Conservation (phyloP, 2,888 invertebrate genomes). For the Itoplectis maculator region DNA sequence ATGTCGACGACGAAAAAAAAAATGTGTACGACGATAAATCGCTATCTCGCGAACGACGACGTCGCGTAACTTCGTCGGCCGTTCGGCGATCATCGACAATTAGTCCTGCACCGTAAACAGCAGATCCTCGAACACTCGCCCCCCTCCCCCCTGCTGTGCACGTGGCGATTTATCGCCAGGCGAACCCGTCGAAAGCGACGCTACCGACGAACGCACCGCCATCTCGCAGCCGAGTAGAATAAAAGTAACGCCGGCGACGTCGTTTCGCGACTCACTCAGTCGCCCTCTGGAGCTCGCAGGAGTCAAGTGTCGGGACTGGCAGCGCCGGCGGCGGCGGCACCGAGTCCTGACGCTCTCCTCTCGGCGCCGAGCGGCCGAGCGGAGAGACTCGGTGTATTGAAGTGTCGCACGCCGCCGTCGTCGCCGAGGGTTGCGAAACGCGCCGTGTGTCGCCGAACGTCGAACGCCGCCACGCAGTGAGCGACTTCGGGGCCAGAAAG, state of each 20-base stretch:
- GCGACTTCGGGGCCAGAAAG: neutral
- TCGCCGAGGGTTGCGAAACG: neutral
- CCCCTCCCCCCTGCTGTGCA: too few species aligned
- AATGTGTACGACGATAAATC: too few species aligned
- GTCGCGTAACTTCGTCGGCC: too few species aligned
- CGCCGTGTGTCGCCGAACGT: slow-evolving; percentile 3
- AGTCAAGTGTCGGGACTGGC: slow-evolving; percentile 64
- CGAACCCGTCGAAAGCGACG: neutral
- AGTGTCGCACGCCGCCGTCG: neutral
- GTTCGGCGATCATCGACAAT: too few species aligned
- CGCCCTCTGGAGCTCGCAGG: slow-evolving; percentile 46
- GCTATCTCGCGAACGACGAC: too few species aligned
- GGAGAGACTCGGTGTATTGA: neutral
- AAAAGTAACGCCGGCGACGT: neutral
- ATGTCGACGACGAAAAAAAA: neutral
- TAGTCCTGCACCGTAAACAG: too few species aligned
- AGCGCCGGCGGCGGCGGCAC: neutral
- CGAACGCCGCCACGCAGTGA: neutral
- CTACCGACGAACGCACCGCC: neutral
- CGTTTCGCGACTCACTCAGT: neutral
- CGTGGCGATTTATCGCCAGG: too few species aligned
- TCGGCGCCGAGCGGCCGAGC: neutral
- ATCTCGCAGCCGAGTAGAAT: neutral
- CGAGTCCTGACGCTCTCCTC: slow-evolving; percentile 16
- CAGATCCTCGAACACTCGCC: too few species aligned